phyloP scores from a whole-genome alignment of 2,888 invertebrate genomes.

The Diadegma fenestrale region DNA sequence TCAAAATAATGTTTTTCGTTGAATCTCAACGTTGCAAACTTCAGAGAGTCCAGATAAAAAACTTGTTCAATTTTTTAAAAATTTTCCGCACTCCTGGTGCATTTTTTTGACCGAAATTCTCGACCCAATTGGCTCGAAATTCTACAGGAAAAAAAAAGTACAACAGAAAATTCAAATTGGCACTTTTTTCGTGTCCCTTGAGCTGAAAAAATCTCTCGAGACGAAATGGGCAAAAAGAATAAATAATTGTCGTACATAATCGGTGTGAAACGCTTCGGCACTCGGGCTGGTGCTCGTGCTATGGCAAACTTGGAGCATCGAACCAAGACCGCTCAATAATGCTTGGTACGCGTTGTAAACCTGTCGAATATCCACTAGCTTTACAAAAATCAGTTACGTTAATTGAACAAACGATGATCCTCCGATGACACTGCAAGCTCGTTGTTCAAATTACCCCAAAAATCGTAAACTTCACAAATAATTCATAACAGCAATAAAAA shows the following conservation, averaged over 20 bases:
- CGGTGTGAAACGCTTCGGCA: constrained; percentile 79
- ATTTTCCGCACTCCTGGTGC: too few species aligned
- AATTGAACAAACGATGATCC: constrained; percentile 52
- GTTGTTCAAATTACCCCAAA: neutral
- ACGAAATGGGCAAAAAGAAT: constrained; percentile 53
- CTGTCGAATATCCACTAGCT: constrained; percentile 84
- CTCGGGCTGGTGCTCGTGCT: constrained; percentile 82
- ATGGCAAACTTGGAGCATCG: constrained; percentile 89
- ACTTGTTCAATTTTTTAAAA: too few species aligned
- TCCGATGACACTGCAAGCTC: constrained; percentile 19
- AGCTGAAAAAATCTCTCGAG: constrained; percentile 12
- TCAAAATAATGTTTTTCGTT: too few species aligned
- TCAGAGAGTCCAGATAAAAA: too few species aligned
- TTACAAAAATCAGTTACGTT: constrained; percentile 65
- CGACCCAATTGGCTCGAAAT: too few species aligned
- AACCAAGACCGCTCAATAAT: constrained; percentile 88
- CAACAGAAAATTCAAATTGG: too few species aligned
- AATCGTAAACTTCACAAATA: neutral
- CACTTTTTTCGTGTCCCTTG: too few species aligned
- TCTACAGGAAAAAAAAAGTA: too few species aligned
- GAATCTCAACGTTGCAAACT: too few species aligned
- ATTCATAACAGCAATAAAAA: neutral
- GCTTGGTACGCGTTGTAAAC: constrained; percentile 89
- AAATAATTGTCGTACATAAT: constrained; percentile 81
- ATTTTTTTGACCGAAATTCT: too few species aligned